phyloP scores from a whole-genome alignment of 35 echinoderm and acorn worm species.

The Hemicentrotus pulcherrimus region DNA sequence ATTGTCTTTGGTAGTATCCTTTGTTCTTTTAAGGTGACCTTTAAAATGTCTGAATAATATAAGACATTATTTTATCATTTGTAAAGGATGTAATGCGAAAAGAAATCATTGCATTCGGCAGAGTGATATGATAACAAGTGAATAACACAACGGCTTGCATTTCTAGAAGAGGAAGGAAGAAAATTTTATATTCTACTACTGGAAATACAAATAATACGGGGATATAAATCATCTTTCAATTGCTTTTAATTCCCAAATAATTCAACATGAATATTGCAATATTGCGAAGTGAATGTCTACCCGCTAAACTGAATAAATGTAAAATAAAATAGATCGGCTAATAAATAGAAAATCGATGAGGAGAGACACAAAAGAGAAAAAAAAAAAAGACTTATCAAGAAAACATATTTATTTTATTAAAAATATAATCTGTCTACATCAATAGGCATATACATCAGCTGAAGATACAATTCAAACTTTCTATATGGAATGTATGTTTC shows the following conservation, averaged over 20 bases:
- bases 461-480: background rate
- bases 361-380: background rate
- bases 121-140: no score
- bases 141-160: no score
- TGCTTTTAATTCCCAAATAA: background rate
- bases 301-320: background rate
- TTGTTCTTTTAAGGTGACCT: no score
- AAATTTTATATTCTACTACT: no score
- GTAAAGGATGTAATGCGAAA: no score
- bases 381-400: background rate
- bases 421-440: background rate
- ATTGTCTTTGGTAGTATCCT: no score
- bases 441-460: background rate
- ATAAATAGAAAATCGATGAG: background rate
- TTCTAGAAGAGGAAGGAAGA: no score
- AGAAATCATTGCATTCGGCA: no score
- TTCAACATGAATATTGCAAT: background rate
- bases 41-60: no score
- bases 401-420: background rate
- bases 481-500: background rate
- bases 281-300: background rate
- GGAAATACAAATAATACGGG: no score
- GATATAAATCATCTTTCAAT: no score
- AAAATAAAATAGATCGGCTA: background rate
- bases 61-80: no score